Conservation (phyloP, 64 coral and sea anemone genomes). For the Catalaphyllia jardinei region DNA sequence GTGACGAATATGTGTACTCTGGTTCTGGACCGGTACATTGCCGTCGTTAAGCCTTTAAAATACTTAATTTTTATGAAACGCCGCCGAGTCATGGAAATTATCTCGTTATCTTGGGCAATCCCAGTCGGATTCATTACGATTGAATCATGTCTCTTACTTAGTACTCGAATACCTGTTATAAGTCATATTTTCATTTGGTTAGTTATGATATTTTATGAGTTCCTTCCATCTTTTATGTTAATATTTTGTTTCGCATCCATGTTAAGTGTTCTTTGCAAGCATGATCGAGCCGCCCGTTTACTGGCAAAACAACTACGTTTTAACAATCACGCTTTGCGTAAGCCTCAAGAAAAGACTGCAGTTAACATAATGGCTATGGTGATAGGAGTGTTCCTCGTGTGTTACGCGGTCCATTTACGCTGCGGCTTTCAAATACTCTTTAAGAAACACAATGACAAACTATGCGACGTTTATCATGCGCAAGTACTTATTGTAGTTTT, state of each 20-base stretch:
- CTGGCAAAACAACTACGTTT: slow-evolving; percentile 1
- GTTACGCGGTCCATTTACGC: not conserved
- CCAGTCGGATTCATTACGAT: not conserved
- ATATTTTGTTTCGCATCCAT: not conserved
- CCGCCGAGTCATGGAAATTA: not conserved
- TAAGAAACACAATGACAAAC: not conserved
- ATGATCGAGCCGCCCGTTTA: not conserved
- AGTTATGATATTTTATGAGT: not conserved
- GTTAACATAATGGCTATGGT: not conserved
- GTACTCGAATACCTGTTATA: not conserved
- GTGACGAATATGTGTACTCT: not conserved
- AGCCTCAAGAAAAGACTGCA: not conserved
- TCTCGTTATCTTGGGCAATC: not conserved
- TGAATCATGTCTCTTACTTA: not conserved
- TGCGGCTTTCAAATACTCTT: not conserved
- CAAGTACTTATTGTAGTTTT: not conserved
- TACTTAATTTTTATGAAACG: not conserved
- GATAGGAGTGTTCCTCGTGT: not conserved
- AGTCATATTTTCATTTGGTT: not conserved
- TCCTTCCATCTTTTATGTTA: not conserved
- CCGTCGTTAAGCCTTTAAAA: not conserved
- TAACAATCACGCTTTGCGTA: not conserved
- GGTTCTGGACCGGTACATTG: not conserved
- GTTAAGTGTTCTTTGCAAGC: not conserved
- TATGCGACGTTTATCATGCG: not conserved